Evolutionary conservation across 1,140 invertebrate species (phyloP), one percentile per base, ranked within the genome.

Genomic region (Halictus rubicundus): DNA sequence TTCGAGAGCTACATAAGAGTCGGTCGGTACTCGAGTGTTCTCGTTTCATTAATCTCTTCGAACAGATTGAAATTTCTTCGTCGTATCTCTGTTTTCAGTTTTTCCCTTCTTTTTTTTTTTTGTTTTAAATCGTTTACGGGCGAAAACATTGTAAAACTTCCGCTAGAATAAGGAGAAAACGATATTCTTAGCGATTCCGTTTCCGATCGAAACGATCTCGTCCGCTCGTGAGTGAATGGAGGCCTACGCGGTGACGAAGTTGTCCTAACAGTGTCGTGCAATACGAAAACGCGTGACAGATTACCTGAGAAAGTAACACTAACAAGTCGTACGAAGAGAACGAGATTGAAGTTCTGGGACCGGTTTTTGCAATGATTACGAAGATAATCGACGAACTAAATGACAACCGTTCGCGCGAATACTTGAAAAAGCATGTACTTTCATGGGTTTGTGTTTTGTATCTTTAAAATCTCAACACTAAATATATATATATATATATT

Each of bases 401-500:
- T 66, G 68, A 69, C 66, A 88, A 86, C 64, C 69, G 46, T 88
- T 83, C 60, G 78, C 81, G 78, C 63, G 77, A 87, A 87, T 85
- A 85, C 74, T 89, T 73, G 86, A 89, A 90, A 87, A 92, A 91
- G 89, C 91, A 89, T 87, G 87, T 93, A 93, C 92, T 93, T 93
- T 92, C 92, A 92, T 92, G 90, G 90, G 88, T 92, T 92, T 92
- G 87, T 92, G 85, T 92, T 83, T 91, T 91, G 81, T 89, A 88
- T 91, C 54, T 86, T 90, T 89, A 85, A 84, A 89, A 89, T 87
- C 70, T 89, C 88, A 88, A 91, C 84, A 79, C 89, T 91, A 90
- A 89, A 89, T 90, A 87, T 83, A 88, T 82, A 75, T 82, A 73
- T 84, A 91, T 88, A 84, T 85, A 87, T 84, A 80, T 82, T 71